A percentile compares a stretch with the other conserved stretches of the same genome.
Conservation (phyloP, 2,113 vertebrate species). For the Donacobius atricapilla region DNA sequence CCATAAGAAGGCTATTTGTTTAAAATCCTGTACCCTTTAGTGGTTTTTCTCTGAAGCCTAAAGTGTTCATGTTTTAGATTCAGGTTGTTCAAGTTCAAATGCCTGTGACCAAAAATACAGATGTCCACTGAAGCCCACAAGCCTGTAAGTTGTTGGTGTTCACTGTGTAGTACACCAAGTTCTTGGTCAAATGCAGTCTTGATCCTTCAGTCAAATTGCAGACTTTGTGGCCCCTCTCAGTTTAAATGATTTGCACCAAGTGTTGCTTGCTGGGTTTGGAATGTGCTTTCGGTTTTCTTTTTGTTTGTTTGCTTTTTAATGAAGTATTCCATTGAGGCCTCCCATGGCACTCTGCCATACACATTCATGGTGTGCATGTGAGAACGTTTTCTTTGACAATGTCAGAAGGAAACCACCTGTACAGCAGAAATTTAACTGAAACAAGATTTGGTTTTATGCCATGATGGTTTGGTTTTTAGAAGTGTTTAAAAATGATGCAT, state of each 20-base stretch:
- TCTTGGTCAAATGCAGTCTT: neutral
- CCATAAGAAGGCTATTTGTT: neutral
- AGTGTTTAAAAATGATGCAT: neutral
- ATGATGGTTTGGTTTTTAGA: neutral
- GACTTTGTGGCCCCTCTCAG: neutral
- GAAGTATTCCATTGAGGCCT: neutral
- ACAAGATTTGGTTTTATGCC: neutral
- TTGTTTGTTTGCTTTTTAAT: neutral
- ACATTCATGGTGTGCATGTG: neutral
- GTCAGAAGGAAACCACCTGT: neutral
- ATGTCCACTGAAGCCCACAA: neutral
- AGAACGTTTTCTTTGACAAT: neutral
- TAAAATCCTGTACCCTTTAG: neutral
- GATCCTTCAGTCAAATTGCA: neutral
- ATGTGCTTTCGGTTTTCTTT: fast-evolving
- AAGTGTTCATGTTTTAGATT: neutral
- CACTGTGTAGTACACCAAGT: neutral
- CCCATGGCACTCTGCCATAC: neutral
- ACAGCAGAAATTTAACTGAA: neutral
- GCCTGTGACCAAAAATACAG: neutral
- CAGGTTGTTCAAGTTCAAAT: neutral
- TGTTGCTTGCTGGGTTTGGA: neutral
- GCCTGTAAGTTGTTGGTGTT: neutral
- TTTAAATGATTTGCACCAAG: neutral
- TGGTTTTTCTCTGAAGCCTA: neutral